A percentile compares a stretch with the other conserved stretches of the same genome.
Conservation (phyloP, 2,113 vertebrate genomes). For the Aldabrachelys gigantea region DNA sequence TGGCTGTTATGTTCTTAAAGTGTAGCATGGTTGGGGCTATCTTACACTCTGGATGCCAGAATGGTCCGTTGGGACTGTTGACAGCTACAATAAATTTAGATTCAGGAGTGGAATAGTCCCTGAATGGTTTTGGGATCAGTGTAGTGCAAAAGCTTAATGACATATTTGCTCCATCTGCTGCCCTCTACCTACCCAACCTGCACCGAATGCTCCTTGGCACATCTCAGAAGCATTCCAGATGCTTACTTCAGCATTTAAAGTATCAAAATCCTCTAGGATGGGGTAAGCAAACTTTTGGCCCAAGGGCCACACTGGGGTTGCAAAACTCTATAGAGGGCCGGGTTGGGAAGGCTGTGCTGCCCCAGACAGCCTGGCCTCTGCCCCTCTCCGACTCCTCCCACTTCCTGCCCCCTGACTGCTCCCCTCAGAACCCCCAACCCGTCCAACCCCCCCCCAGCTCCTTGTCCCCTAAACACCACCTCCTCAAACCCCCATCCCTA, state of each 20-base stretch:
- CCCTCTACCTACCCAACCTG: not conserved
- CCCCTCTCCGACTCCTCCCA: too few relatives aligned
- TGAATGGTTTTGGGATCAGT: not conserved
- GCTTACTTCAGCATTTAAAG: not conserved
- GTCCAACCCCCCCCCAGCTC: too few relatives aligned
- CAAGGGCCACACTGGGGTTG: too few relatives aligned
- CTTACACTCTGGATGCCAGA: not conserved
- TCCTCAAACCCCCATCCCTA: too few relatives aligned
- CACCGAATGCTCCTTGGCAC: not conserved
- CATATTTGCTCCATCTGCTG: not conserved
- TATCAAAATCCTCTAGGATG: not conserved
- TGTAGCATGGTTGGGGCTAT: not conserved
- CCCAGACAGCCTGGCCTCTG: too few relatives aligned
- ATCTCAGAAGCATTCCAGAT: not conserved
- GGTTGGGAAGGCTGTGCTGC: too few relatives aligned
- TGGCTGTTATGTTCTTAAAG: not conserved
- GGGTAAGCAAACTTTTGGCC: too few relatives aligned
- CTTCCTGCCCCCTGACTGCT: too few relatives aligned
- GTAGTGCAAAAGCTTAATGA: not conserved
- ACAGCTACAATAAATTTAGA: not conserved
- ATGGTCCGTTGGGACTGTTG: not conserved
- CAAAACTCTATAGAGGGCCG: too few relatives aligned
- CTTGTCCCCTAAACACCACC: too few relatives aligned
- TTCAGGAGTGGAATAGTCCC: not conserved
- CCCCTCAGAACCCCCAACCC: too few relatives aligned